Evolutionary conservation across 2,888 invertebrate species (phyloP), one percentile per base, ranked within the genome.

Genomic region (Crioceris asparagi): DNA sequence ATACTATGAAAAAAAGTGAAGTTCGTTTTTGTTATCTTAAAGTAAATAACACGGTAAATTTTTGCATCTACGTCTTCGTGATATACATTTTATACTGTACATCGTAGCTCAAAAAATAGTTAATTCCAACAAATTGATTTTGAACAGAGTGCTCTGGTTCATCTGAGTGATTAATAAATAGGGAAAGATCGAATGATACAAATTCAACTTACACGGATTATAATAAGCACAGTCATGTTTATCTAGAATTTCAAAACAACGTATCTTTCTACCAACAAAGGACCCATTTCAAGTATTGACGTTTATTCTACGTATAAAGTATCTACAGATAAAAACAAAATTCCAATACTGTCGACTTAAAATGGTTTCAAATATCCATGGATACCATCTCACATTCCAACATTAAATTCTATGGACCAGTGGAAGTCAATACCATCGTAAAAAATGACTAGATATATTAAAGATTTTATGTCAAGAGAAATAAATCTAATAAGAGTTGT

Each of bases 11-110:
- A 10, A 34, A 8, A 15, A n/a, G 15, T 6, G 34, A 16, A 10
- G 16, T 8, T 15, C 3, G 1, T 8, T 34, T 25, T 16, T 15
- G 14, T 34, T 16, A 35, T 35, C 27, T 21, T 27, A 35, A 27
- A 35, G 26, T 27, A 2, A 35, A 35, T 35, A 25, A 35, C 17
- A n/a, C 27, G 17, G 10, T n/a, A 34, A 34, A 34, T 17, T 16
- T 26, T 10, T 35, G 6, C 26, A 35, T 35, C 17, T 35, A 11
- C 35, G 27, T 27, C 21, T 27, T 12, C 8, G 17, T 27, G 17
- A 14, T 11, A 2, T 10, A 23, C 34, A 25, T 34, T 34, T 34
- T 16, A 34, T 26, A 14, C 34, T 26, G 7, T 34, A 15, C 11
- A 7, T 14, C 3, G 25, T 14, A 34, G 4, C 4, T 10, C 17